Base-by-base conservation (phyloP, 1,140 invertebrate genomes). In the Leptopilina boulardi region DNA sequence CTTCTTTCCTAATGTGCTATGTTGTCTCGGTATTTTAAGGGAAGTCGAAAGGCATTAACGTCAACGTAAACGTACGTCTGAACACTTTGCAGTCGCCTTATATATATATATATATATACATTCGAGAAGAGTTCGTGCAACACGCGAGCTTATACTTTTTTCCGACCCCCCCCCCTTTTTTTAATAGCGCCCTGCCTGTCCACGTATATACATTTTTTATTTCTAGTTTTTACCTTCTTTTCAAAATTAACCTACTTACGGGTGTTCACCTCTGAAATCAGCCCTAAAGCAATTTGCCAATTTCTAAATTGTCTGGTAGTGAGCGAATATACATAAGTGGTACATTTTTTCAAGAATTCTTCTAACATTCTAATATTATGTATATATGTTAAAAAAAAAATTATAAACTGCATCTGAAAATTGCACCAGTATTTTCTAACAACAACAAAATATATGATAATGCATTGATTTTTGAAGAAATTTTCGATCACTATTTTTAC, bases 1-100 rank as follows among this genome's bases (percentile, higher is more conserved):
- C 71, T 21, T 38, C 9, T 10, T 8, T 59, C 72, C 79, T 81
- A 75, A 79, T 83, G 81, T 79, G 76, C 34, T 54, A 38, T 6
- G 59, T 19, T 44, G 41, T 71, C 42, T 70, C 71, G 44, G 72
- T 71, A 74, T 76, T 76, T 73, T 19, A 54, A 70, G 66, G 71
- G 71, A 75, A 80, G 80, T 83, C 83, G 81, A 77, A 59, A 59
- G 73, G 73, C 59, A 83, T 83, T 82, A 85, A 80, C 77, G 81
- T 81, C 80, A 79, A 77, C 56, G 66, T 44, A 56, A 66, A 56
- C 23, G 56, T 23, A 47, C 21, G 59, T 71, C 34, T 18, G 47
- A 42, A 70, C 42, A 41, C 18, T 42, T 75, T 47, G 41, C 70
- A 21, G 74, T 54, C 26, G 73, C 23, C 41, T 56, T 38, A 34